phyloP scores from a whole-genome alignment of 2,113 vertebrate genomes.

The Myocastor coypus region DNA sequence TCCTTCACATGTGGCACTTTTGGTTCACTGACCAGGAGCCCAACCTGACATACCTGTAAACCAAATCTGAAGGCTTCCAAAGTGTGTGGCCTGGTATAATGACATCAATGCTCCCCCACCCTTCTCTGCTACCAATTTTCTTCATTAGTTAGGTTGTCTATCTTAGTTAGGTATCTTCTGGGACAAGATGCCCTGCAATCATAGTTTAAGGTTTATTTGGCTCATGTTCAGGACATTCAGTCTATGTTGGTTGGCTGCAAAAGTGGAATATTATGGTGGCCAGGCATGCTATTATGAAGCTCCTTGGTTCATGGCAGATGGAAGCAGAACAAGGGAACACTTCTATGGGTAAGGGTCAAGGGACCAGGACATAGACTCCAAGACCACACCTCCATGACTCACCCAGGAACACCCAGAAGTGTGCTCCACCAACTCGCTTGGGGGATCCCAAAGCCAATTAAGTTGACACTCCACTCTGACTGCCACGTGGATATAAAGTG shows the following conservation, averaged over 20 bases:
- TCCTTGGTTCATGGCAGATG: not conserved
- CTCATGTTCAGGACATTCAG: not conserved
- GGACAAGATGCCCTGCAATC: not conserved
- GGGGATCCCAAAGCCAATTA: not conserved
- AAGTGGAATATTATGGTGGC: not conserved
- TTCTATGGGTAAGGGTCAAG: not conserved
- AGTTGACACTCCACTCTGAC: not conserved
- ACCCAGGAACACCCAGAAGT: not conserved
- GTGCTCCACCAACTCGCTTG: not conserved
- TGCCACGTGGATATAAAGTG: not conserved
- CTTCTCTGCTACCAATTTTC: not conserved
- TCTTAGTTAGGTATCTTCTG: not conserved
- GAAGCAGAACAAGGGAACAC: not conserved
- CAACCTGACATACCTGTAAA: not conserved
- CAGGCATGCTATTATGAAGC: not conserved
- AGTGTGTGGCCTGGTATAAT: not conserved
- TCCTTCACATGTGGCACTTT: not conserved
- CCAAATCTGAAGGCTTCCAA: not conserved
- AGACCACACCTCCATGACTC: not conserved
- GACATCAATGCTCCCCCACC: too few relatives aligned
- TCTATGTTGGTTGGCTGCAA: not conserved
- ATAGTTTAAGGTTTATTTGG: not conserved
- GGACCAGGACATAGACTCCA: not conserved
- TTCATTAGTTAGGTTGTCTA: not conserved
- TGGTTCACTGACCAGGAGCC: not conserved